phyloP scores from a whole-genome alignment of 2,797 vertebrate genomes.

The Tadarida brasiliensis region DNA sequence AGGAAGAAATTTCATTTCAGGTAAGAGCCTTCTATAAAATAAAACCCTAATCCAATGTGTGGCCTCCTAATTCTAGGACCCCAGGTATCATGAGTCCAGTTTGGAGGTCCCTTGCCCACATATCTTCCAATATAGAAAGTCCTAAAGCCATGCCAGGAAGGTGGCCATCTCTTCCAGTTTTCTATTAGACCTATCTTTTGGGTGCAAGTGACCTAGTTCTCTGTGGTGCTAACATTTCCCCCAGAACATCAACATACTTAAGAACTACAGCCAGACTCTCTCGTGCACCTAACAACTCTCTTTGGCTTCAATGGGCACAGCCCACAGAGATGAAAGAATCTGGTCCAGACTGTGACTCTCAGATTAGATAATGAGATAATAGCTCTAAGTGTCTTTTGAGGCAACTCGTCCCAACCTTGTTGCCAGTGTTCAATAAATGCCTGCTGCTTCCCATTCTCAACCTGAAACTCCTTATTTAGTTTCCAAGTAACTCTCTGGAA shows the following conservation, averaged over 20 bases:
- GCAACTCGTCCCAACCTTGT: slow-evolving; percentile 70
- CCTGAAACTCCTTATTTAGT: slow-evolving; percentile 73
- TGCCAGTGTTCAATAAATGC: slow-evolving; percentile 77
- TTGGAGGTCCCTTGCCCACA: neutral
- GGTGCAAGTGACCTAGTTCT: slow-evolving; percentile 56
- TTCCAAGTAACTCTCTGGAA: slow-evolving; percentile 74
- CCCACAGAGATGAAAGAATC: slow-evolving; percentile 76
- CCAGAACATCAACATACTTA: slow-evolving; percentile 48
- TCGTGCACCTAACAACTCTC: slow-evolving; percentile 59
- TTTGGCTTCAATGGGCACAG: slow-evolving; percentile 75
- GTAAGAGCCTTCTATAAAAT: neutral
- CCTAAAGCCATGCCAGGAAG: slow-evolving; percentile 3
- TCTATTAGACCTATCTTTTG: neutral
- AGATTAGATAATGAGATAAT: slow-evolving; percentile 81
- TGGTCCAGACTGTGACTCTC: slow-evolving; percentile 56
- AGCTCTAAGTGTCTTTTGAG: slow-evolving; percentile 75
- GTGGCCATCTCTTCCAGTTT: slow-evolving; percentile 34
- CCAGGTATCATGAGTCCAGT: neutral
- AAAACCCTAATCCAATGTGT: slow-evolving; percentile 40
- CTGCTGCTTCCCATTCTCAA: slow-evolving; percentile 74
- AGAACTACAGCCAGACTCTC: slow-evolving; percentile 66
- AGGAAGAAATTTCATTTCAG: slow-evolving; percentile 51
- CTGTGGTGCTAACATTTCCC: slow-evolving; percentile 38
- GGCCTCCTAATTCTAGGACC: neutral
- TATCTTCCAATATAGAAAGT: neutral